These are phyloP conservation scores for Leptarthrus brevirostris DNA, from an alignment of 2,888 invertebrate species.

Conservation along the genomic window DNA sequence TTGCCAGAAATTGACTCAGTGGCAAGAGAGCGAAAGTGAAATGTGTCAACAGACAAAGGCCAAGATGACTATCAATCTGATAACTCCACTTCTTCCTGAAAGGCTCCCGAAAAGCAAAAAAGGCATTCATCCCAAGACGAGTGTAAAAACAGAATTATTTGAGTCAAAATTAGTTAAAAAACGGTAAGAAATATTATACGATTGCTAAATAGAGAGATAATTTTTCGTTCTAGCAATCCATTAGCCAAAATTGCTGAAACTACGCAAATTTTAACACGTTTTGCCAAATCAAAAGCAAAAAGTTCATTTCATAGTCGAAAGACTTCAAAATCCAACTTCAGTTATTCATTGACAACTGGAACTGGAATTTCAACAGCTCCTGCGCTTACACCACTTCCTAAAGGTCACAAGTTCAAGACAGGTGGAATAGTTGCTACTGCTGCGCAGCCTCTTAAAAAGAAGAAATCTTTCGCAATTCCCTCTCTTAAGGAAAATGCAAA, in stretches of 20 bases:
- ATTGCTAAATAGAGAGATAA: not conserved
- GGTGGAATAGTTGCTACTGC: conserved; percentile 73
- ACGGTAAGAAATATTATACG: not conserved
- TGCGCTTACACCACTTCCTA: conserved; percentile 65
- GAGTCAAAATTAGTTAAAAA: conserved; percentile 1
- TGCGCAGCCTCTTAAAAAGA: conserved; percentile 64
- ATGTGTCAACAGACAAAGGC: conserved; percentile 16
- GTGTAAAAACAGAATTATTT: not conserved
- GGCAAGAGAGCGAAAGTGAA: conserved; percentile 58
- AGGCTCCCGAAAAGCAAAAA: not conserved
- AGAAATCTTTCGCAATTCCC: conserved; percentile 49
- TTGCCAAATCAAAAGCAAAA: conserved; percentile 56
- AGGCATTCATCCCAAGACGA: not conserved
- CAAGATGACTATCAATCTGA: conserved; percentile 52
- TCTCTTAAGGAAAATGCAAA: conserved; percentile 50
- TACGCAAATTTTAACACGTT: conserved; percentile 59
- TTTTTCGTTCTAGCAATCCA: conserved; percentile 56
- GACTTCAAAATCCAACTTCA: conserved; percentile 38
- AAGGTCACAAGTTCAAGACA: conserved; percentile 70
- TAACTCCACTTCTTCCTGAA: conserved; percentile 43
- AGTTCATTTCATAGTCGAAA: conserved; percentile 15
- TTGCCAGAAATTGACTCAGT: conserved; percentile 72
- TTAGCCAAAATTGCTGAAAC: conserved; percentile 61
- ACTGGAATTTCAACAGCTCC: not conserved
- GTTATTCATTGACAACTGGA: not conserved